phyloP scores from a whole-genome alignment of 2,888 invertebrate genomes.

The Hypselothyrea guttata region DNA sequence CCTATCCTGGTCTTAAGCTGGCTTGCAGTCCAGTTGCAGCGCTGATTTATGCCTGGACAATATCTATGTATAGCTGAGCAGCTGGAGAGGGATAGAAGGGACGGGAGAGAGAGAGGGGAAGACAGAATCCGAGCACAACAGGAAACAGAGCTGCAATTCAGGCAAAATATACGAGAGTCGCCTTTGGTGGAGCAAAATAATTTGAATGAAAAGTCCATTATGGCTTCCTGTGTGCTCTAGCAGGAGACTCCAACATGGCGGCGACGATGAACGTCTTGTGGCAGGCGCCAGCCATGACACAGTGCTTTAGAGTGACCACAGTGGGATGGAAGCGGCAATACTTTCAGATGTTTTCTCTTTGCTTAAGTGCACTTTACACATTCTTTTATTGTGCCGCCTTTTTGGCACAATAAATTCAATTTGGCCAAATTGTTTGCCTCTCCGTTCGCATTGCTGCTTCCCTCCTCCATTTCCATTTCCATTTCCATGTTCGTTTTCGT shows the following conservation, averaged over 20 bases:
- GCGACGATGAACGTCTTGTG: constrained; percentile 57
- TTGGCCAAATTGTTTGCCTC: constrained; percentile 67
- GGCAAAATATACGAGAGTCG: constrained; percentile 53
- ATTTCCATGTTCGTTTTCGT: not conserved
- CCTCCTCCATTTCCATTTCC: constrained; percentile 11
- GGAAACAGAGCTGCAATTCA: constrained; percentile 71
- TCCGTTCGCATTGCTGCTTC: not conserved
- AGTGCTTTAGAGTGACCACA: constrained; percentile 73
- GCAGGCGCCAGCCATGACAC: constrained; percentile 64
- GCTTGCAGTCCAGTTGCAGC: constrained; percentile 4
- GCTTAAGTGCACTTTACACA: constrained; percentile 77
- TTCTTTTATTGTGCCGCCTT: constrained; percentile 59
- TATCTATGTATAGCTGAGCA: constrained; percentile 39
- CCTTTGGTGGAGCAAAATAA: constrained; percentile 67
- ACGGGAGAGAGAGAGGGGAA: not conserved
- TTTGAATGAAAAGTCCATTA: constrained; percentile 82
- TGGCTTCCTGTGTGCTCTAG: constrained; percentile 70
- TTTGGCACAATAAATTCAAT: constrained; percentile 74
- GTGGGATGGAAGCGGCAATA: constrained; percentile 52
- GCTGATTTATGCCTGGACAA: constrained; percentile 63
- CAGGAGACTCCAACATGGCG: constrained; percentile 35
- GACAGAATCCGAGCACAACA: constrained; percentile 48
- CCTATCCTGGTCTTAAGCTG: too few species aligned
- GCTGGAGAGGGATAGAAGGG: constrained; percentile 13
- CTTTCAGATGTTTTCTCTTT: constrained; percentile 40